Conservation (phyloP, 2,113 vertebrate genomes). For the Tylochromis polylepis region DNA sequence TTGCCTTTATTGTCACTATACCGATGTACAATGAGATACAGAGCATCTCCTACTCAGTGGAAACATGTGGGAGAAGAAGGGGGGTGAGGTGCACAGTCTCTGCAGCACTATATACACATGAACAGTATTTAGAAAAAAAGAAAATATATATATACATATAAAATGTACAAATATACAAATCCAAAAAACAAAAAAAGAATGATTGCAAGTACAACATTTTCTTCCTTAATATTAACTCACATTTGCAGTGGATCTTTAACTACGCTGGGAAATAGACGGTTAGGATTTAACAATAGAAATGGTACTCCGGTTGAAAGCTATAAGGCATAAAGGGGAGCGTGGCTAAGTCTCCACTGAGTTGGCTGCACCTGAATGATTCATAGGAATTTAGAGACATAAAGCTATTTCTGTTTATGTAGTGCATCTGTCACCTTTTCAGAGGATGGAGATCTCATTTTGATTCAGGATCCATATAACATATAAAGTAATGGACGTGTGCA, state of each 20-base stretch:
- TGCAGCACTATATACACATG: too few relatives aligned
- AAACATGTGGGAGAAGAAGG: too few relatives aligned
- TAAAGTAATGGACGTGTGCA: not conserved
- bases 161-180: too few relatives aligned
- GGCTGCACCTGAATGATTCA: not conserved
- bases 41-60: too few relatives aligned
- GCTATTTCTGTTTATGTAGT: not conserved
- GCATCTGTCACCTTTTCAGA: constrained; percentile 33
- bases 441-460: constrained; percentile 12
- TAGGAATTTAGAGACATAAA: not conserved
- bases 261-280: not conserved
- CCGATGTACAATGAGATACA: too few relatives aligned
- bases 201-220: not conserved
- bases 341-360: not conserved
- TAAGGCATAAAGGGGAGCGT: not conserved
- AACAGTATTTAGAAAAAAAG: too few relatives aligned
- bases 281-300: not conserved
- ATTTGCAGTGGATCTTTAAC: not conserved
- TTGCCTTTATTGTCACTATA: too few relatives aligned
- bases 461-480: not conserved
- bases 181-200: too few relatives aligned
- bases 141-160: too few relatives aligned
- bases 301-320: not conserved
- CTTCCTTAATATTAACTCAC: not conserved
- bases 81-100: too few relatives aligned